Conservation (phyloP, 2,888 invertebrate genomes). For the Caradrina clavipalpis region DNA sequence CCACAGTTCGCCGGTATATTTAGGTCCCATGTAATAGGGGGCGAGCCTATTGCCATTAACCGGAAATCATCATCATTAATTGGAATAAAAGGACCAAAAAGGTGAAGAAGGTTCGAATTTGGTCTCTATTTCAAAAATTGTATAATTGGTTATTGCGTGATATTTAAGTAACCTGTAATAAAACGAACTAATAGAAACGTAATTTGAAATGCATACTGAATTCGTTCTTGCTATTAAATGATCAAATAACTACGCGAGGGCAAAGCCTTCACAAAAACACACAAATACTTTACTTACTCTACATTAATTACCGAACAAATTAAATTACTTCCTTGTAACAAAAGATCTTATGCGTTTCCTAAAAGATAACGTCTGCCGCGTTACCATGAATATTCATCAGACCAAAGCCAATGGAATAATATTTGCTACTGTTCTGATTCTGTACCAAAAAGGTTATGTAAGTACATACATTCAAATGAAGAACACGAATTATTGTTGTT, state of each 20-base stretch:
- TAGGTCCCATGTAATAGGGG: no score
- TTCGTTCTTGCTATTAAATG: background rate
- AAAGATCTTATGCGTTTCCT: slow-evolving; percentile 61
- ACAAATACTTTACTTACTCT: slow-evolving; percentile 32
- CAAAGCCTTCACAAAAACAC: slow-evolving; percentile 40
- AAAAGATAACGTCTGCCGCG: slow-evolving; percentile 56
- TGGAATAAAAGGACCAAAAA: background rate
- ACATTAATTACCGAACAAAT: slow-evolving; percentile 59
- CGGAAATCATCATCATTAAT: no score
- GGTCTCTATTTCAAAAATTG: no score
- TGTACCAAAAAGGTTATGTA: slow-evolving; percentile 30
- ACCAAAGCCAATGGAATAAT: slow-evolving; percentile 32
- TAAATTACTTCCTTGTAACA: slow-evolving; percentile 59
- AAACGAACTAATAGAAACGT: background rate
- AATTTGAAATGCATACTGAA: background rate
- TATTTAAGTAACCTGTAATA: background rate
- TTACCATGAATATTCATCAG: slow-evolving; percentile 66
- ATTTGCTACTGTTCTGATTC: slow-evolving; percentile 24
- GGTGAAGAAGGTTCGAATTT: background rate
- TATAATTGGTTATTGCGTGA: background rate
- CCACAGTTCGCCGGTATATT: no score
- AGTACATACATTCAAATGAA: slow-evolving; percentile 13
- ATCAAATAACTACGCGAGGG: slow-evolving; percentile 34
- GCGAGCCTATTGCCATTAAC: no score
- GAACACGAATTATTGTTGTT: background rate